Percentiles rank a stretch among this genome's conserved stretches.
phyloP scores from a whole-genome alignment of 2,888 invertebrate genomes.

The Lepas anatifera region DNA sequence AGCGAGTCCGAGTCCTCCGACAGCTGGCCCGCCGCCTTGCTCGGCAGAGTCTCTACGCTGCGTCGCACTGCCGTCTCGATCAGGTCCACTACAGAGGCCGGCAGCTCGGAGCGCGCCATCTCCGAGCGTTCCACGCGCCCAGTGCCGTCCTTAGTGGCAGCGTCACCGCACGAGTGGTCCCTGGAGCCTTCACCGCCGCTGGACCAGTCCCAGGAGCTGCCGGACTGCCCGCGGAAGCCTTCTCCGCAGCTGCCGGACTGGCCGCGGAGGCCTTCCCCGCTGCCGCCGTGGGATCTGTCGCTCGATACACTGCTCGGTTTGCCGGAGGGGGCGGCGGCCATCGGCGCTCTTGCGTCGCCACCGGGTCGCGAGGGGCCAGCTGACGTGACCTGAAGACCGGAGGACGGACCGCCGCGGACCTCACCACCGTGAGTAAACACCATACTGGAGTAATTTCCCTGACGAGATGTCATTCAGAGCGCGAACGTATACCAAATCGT shows the following conservation, averaged over 20 bases:
- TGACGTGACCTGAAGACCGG: neutral
- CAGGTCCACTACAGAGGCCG: neutral
- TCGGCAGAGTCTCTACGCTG: neutral
- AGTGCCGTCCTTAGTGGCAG: no score
- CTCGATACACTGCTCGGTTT: no score
- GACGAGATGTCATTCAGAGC: neutral
- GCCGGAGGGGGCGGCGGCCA: no score
- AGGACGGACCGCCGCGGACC: neutral
- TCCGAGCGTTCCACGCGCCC: neutral
- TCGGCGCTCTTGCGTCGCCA: neutral
- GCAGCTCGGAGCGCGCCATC: neutral
- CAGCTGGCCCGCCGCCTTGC: neutral
- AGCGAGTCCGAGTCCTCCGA: neutral
- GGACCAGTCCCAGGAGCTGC: no score
- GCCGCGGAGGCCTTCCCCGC: no score
- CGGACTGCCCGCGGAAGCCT: no score
- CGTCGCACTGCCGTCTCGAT: conserved; percentile 5
- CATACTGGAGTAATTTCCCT: neutral
- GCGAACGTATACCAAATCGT: neutral
- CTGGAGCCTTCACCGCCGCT: neutral
- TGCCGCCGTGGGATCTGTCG: no score
- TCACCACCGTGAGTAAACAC: neutral
- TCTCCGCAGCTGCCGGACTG: no score
- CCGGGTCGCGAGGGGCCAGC: neutral
- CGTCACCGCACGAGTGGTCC: no score